A percentile compares a stretch with the other conserved stretches of the same genome.
These are phyloP conservation scores for Bruchidius siliquastri DNA, from an alignment of 2,888 invertebrate species.

Conservation along the genomic window DNA sequence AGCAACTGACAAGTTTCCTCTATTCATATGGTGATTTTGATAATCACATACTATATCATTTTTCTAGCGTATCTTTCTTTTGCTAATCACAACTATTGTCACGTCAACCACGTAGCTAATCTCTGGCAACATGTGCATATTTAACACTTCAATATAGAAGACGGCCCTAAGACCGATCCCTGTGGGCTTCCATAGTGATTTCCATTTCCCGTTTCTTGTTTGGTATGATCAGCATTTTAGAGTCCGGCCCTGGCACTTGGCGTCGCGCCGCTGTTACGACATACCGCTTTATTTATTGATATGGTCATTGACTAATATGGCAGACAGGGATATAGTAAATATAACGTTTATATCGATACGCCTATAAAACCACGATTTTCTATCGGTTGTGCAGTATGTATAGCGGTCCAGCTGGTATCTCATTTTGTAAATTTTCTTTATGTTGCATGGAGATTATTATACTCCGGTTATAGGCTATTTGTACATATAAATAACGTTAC, in stretches of 20 bases:
- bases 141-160: no score
- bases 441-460: neutral
- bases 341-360: neutral
- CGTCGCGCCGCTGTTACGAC: neutral
- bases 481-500: neutral
- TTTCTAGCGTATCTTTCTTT: no score
- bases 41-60: no score
- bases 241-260: neutral
- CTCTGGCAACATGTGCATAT: no score
- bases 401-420: neutral
- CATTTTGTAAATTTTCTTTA: neutral
- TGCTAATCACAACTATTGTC: no score
- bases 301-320: neutral
- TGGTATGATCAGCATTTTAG: neutral
- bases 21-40: no score
- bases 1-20: no score
- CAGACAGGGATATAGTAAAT: neutral
- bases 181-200: no score
- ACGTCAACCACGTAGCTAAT: no score
- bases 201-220: no score
- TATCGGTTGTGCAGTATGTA: neutral
- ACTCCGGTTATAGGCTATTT: neutral
- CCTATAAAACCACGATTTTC: neutral
- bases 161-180: no score
- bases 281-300: neutral